Conservation (phyloP, 2,113 vertebrate species). For the Dipodomys spectabilis region DNA sequence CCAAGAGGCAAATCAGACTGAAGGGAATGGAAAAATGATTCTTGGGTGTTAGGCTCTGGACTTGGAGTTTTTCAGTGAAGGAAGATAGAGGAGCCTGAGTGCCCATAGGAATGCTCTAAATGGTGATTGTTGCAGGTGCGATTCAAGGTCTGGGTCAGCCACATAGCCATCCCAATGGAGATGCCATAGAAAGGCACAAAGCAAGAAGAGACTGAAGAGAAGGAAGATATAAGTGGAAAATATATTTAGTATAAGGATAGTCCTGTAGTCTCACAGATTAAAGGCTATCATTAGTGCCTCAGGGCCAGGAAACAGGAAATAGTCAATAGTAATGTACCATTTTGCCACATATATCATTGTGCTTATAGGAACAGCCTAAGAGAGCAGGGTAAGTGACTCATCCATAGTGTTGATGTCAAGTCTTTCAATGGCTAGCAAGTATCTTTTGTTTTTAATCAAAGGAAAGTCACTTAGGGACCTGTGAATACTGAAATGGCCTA, state of each 20-base stretch:
- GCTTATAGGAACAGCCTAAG: background rate
- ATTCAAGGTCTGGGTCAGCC: background rate
- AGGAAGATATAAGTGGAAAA: background rate
- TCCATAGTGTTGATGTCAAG: background rate
- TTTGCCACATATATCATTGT: background rate
- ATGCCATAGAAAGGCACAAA: background rate
- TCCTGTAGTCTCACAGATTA: background rate
- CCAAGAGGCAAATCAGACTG: background rate
- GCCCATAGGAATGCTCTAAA: background rate
- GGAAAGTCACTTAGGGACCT: background rate
- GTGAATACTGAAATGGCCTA: background rate
- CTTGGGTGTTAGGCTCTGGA: background rate
- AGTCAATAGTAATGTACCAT: background rate
- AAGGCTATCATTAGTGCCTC: background rate
- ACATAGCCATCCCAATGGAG: background rate
- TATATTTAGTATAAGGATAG: background rate
- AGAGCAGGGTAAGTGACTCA: background rate
- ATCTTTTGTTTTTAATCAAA: background rate
- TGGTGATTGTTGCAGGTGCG: background rate
- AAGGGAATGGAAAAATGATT: background rate
- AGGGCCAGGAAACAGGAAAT: background rate
- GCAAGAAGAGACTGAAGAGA: background rate
- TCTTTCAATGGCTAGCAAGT: constrained; percentile 1
- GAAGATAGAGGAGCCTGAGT: background rate
- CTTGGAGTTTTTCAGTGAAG: background rate